These are phyloP conservation scores for Hemicrepidius hirtus DNA, from an alignment of 2,888 invertebrate genomes.

Conservation along the genomic window DNA sequence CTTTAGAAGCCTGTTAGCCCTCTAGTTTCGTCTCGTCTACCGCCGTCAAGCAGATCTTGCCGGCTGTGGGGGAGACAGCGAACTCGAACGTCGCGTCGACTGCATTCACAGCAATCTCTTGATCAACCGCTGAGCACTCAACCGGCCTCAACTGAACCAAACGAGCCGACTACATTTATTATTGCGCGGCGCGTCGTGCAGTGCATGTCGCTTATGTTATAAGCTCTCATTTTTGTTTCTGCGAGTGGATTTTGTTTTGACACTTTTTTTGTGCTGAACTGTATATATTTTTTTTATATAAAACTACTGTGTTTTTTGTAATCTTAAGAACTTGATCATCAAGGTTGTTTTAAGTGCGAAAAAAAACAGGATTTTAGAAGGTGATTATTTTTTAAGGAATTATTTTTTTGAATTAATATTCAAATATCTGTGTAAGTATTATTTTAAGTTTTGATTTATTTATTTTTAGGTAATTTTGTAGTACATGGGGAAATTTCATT, in stretches of 20 bases:
- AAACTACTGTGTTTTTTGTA: background rate
- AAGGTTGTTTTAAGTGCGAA: background rate
- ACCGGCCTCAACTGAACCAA: constrained; percentile 51
- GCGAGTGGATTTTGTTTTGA: background rate
- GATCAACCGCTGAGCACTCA: constrained; percentile 60
- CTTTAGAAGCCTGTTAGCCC: constrained; percentile 38
- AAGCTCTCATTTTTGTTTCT: too few species aligned
- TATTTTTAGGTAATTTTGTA: too few species aligned
- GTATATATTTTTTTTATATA: background rate
- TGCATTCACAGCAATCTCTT: constrained; percentile 69
- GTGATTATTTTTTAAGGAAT: too few species aligned
- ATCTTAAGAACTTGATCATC: background rate
- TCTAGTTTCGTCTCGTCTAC: constrained; percentile 57
- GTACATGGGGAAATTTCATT: too few species aligned
- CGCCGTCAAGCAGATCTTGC: constrained; percentile 52
- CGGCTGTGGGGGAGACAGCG: constrained; percentile 65
- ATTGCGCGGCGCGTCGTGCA: constrained; percentile 58
- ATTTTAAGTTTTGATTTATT: too few species aligned
- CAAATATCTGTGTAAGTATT: too few species aligned
- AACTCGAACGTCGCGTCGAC: constrained; percentile 66
- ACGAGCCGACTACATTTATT: constrained; percentile 59
- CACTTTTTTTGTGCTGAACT: background rate
- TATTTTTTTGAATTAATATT: too few species aligned
- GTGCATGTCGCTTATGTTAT: constrained; percentile 51
- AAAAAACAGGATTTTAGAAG: too few species aligned